Evolutionary conservation across 1,140 invertebrate genomes (phyloP), one percentile per base, ranked within the genome.

Genomic region (Lordiphosa stackelbergi): DNA sequence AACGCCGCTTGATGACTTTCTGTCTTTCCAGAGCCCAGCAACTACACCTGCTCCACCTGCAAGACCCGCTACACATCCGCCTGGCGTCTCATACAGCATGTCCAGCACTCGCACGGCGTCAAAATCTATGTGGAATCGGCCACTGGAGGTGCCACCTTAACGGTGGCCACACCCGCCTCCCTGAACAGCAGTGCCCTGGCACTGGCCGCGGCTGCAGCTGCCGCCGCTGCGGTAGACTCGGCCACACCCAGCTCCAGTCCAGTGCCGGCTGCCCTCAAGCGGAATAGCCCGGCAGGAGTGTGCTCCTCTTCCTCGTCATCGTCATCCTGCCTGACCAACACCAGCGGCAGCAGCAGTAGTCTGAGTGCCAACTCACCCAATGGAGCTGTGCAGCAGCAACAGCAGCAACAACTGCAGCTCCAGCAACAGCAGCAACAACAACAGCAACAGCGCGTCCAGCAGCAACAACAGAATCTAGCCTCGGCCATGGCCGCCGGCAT

Each of bases 1-100:
- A 61, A 58, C 56, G 53, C 78, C 73, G 73, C 75, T 74, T 43
- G 51, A 61, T 54, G 64, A 56, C 43, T 12, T 31, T 31, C n/a
- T 34, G 0, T 38, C n/a, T 0, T 89, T 92, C 41, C 94, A 98
- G 97, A 99, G 90, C 97, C 97, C 59, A 94, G 93, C 87, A 95
- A 95, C 90, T 95, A 97, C 87, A 93, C 96, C 37, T 99, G 97
- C 88, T 96, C 93, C 11, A 97, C 97, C 31, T 99, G 97, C 89
- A 97, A 97, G 69, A 93, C 94, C 49, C 92, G 95, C 38, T 92
- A 95, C 48, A 92, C 93, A 68, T 97, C 97, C 16, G 96, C 97
- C 0, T 99, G 97, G 97, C 91, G 93, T 41, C 90, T 99, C 61
- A 91, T 99, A 8, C 96, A 98, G 87, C 97, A 99, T 86, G 96